phyloP scores from a whole-genome alignment of 2,113 vertebrate genomes.

The Oplegnathus fasciatus region DNA sequence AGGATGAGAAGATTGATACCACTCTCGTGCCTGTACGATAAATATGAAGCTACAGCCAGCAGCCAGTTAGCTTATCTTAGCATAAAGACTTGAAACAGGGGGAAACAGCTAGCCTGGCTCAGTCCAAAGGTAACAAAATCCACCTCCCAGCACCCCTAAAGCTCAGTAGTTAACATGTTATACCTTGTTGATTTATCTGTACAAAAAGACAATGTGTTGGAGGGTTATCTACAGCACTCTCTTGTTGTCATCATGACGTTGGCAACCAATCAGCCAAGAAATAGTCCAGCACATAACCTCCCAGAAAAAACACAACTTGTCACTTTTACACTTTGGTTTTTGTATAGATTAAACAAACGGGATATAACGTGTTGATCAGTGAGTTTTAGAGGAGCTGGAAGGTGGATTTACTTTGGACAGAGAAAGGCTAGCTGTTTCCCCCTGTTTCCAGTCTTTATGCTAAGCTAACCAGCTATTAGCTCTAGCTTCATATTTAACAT shows the following conservation, averaged over 20 bases:
- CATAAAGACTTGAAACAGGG: background rate
- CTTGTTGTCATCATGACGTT: background rate
- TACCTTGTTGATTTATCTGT: background rate
- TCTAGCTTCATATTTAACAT: background rate
- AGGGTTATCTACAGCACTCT: background rate
- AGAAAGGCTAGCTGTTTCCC: background rate
- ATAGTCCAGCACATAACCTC: background rate
- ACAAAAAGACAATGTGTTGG: background rate
- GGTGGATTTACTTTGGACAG: background rate
- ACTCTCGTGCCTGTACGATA: background rate
- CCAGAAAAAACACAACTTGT: background rate
- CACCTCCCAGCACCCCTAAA: background rate
- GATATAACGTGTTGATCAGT: too few species aligned
- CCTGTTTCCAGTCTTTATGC: background rate
- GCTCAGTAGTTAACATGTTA: background rate
- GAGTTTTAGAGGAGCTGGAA: background rate
- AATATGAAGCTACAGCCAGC: background rate
- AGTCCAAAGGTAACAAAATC: background rate
- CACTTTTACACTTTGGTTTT: background rate
- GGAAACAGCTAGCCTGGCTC: background rate
- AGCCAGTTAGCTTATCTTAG: constrained; percentile 10
- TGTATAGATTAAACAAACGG: background rate
- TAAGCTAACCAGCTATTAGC: background rate
- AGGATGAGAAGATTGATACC: background rate
- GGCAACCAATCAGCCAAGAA: background rate